Conservation (phyloP, 2,888 invertebrate species). For the Rhorus exstirpatorius region DNA sequence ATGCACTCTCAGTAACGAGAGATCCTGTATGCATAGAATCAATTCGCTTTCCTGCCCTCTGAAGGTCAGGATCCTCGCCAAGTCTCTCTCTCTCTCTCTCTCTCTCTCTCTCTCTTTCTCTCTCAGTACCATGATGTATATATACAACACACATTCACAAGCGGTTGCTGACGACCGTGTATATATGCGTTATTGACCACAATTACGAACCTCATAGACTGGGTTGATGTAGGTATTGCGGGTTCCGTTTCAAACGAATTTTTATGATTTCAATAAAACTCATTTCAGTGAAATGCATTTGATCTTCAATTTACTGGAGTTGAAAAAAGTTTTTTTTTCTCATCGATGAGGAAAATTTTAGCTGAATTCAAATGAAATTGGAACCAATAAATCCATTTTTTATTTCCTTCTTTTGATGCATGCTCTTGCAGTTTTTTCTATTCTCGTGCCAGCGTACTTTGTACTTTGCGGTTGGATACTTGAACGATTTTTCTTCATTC, state of each 20-base stretch:
- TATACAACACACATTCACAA: conserved; percentile 13
- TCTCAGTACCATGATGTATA: conserved; percentile 2
- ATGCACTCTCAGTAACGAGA: conserved; percentile 47
- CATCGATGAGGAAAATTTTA: too few species aligned
- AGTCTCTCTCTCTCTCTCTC: conserved; percentile 16
- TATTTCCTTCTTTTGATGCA: background rate
- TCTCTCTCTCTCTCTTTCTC: too few species aligned
- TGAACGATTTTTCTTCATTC: background rate
- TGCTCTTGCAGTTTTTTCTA: background rate
- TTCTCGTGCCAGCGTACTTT: background rate
- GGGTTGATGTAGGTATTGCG: conserved; percentile 2
- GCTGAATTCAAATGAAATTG: too few species aligned
- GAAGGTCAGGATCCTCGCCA: conserved; percentile 28
- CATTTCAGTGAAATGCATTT: too few species aligned
- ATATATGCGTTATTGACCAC: conserved; percentile 41
- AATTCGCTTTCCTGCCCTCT: conserved; percentile 34
- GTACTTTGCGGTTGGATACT: background rate
- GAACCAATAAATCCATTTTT: too few species aligned
- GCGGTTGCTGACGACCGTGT: conserved; percentile 12
- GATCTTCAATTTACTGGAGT: too few species aligned
- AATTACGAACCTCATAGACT: conserved; percentile 36
- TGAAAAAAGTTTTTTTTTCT: too few species aligned
- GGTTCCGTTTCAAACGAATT: conserved; percentile 11
- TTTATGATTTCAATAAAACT: background rate
- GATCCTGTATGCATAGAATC: conserved; percentile 37